Evolutionary conservation across 1,140 invertebrate genomes (phyloP), one percentile per base, ranked within the genome.

Genomic region (Coelopa frigida): DNA sequence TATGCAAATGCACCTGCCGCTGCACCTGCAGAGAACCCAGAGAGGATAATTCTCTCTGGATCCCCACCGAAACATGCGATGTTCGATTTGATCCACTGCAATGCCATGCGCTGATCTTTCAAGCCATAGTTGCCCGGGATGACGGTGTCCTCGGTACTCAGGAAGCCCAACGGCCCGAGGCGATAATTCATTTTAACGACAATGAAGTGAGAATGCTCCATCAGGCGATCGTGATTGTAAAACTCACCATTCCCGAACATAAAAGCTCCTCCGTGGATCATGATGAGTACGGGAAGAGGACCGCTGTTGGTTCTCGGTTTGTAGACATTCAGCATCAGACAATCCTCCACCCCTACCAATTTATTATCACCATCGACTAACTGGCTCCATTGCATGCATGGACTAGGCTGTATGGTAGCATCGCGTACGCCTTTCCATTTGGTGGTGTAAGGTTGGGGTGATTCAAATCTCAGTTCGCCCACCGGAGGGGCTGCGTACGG

Each of bases 151-250:
- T 73, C 77, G 0, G 77, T 75, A 42, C 76, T 78, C 0, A 79
- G 57, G 56, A 82, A 82, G 18, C 78, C 79, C 23, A 82, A 52
- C 7, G 75, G 70, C 15, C 78, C 79, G 23, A 83, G 51, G 14
- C 82, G 59, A 57, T 82, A 83, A 57, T 81, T 81, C 2, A 83
- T 61, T 4, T 74, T 78, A 0, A 82, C 81, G 20, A 77, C 63
- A 10, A 84, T 72, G 10, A 82, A 57, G 49, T 81, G 73, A n/a
- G 59, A 55, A 31, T 74, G 46, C 15, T 75, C 77, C 72, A 85
- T 75, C 0, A 84, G 41, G 53, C 73, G 71, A 5, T 70, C 56
- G 0, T 80, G 73, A 2, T 71, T 72, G 49, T 78, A 76, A 0
- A 71, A 29, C 1, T 69, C 71, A 7, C 64, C 70, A 10, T 67